Base-by-base conservation (phyloP, 2,113 vertebrate species). In the Catharus fuscescens region DNA sequence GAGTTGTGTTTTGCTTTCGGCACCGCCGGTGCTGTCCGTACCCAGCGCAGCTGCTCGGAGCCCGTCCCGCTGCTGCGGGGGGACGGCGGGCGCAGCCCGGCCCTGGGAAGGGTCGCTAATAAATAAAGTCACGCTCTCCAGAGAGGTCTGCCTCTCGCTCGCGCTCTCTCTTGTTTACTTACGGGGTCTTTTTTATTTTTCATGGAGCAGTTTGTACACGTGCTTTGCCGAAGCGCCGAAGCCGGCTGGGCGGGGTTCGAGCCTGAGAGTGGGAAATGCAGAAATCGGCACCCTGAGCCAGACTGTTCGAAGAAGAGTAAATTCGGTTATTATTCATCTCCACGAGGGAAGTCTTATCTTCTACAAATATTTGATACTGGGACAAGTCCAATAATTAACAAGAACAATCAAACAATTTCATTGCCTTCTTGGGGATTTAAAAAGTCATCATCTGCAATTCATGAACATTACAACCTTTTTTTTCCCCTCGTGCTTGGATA, bases 351-450 rank as follows among this genome's bases (percentile, higher is more conserved):
- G 88, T 90, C 95, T 97, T 97, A 96, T 97, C 94, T 97, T 96
- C 96, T 80, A 89, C 97, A 98, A 98, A 97, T 98, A 97, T 97
- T 97, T 97, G 97, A 96, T 95, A 92, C 93, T 96, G 91, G 56
- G 95, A 96, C 86, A 78, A 97, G 96, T 92, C 97, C 95, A 95
- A 76, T 97, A 97, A 98, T 98, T 98, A 98, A 96, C 93, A 95
- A 88, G 97, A 97, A 96, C 96, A 97, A 96, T 97, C 97, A 97
- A 97, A 96, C 97, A 96, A 97, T 95, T 97, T 95, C 94, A 44
- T 89, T 83, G 94, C 94, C 93, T 97, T 97, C 87, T 60, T 38
- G 36, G 93, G 92, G 88, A 94, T 95, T 95, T 95, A 93, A 97
- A 92, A 92, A 97, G 90, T 97, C 95, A 91, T 97, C 96, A 93